Evolutionary conservation across 2,797 vertebrate genomes (phyloP).

Genomic region (Rhinoraja longicauda): DNA sequence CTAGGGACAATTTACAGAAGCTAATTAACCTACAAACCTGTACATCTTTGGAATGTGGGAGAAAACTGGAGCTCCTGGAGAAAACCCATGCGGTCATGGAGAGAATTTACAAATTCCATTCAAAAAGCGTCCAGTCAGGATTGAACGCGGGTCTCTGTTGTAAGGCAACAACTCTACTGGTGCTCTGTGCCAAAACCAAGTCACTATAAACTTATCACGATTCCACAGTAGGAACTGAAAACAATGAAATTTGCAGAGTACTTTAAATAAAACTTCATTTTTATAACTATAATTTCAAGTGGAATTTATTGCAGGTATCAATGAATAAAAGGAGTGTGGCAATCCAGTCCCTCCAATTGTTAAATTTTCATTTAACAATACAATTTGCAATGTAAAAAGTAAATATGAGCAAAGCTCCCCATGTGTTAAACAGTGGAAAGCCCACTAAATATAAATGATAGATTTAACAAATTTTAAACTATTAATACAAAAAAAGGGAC

Average conservation of each 20-base stretch:
- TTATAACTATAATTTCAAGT: constrained; percentile 25
- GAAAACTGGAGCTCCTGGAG: too few species aligned
- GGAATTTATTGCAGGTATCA: constrained; percentile 37
- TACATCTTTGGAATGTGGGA: too few species aligned
- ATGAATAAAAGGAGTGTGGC: constrained; percentile 33
- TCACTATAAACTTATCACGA: neutral
- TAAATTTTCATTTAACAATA: constrained; percentile 9
- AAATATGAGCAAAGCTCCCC: constrained; percentile 22
- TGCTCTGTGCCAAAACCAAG: too few species aligned
- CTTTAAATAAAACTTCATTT: neutral
- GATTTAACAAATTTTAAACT: constrained; percentile 36
- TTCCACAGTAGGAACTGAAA: neutral
- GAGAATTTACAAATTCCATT: too few species aligned
- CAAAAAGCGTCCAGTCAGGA: too few species aligned
- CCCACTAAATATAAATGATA: constrained; percentile 33
- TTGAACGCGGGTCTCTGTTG: too few species aligned
- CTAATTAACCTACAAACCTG: too few species aligned
- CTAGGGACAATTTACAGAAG: too few species aligned
- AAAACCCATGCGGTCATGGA: too few species aligned
- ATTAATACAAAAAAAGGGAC: constrained; percentile 32
- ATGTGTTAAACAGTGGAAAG: constrained; percentile 16
- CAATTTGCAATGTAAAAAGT: constrained; percentile 20
- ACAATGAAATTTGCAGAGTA: neutral
- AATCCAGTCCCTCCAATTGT: neutral
- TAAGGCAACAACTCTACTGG: too few species aligned